Evolutionary conservation across 2,888 invertebrate species (phyloP), one percentile per base, ranked within the genome.

Genomic region (Phalangium opilio): DNA sequence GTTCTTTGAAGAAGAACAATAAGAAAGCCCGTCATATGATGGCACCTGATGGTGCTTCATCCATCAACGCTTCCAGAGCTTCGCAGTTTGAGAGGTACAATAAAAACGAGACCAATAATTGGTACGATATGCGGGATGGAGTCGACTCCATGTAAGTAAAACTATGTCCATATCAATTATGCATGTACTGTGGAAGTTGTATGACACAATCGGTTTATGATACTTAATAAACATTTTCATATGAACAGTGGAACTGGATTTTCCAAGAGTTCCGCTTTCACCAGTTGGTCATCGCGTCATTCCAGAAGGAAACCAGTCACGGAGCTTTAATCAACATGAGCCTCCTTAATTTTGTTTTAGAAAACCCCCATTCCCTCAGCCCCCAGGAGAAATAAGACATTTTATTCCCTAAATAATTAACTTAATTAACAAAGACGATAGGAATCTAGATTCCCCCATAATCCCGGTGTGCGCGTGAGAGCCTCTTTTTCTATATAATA

Each of bases 31-130:
- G 57, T 8, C 57, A 56, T 45, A 53, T 53, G 27, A 44, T 55
- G 8, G 56, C 58, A 14, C 58, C 58, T 35, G 58, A 58, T 46
- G 58, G 58, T 38, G 58, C 58, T 8, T 57, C 57, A 12, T 51
- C 57, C 10, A 50, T 56, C 11, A 58, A 54, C 41, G 53, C 56
- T 38, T 53, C 53, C 5, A 49, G 55, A 27, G 56, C 55, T 44
- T 57, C 58, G 1, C 50, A 50, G 38, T 57, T 53, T 34, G 53
- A 53, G 21, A 49, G 51, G 43, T 53, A 49, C 38, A 53, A 49
- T 12, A 51, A 50, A 32, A 49, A 53, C 21, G 52, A 50, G 14
- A 38, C 17, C 33, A 52, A 44, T 34, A 49, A 52, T 41, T 50
- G 50, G 52, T 52, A 50, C 34, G 52, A 52, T 43, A 50, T 51